A percentile compares a stretch with the other conserved stretches of the same genome.
Conservation (phyloP, 2,113 vertebrate genomes). For the Pachypanchax playfairii region DNA sequence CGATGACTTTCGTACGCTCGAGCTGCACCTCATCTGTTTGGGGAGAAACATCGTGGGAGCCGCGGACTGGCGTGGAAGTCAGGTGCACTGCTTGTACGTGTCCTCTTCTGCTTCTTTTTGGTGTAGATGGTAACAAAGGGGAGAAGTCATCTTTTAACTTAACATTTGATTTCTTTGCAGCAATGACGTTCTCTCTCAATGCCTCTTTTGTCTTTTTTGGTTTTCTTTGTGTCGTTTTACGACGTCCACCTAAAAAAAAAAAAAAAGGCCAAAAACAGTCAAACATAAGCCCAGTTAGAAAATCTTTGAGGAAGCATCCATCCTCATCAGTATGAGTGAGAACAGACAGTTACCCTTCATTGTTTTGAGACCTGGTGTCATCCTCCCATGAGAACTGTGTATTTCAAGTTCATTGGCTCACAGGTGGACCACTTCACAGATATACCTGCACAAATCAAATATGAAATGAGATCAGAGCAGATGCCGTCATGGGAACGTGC, state of each 20-base stretch:
- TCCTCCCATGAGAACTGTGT: slow-evolving; percentile 6
- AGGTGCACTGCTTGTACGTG: neutral
- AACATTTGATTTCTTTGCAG: slow-evolving; percentile 18
- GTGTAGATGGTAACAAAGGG: slow-evolving; percentile 11
- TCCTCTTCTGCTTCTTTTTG: slow-evolving; percentile 20
- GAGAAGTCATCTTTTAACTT: neutral
- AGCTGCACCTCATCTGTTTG: slow-evolving; percentile 1
- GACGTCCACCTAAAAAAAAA: slow-evolving; percentile 30
- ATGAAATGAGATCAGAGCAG: neutral
- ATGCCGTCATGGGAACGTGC: too few relatives aligned
- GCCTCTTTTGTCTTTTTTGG: slow-evolving; percentile 20
- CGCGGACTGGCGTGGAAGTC: slow-evolving; percentile 56
- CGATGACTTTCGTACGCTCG: slow-evolving; percentile 4
- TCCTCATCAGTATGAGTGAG: too few relatives aligned
- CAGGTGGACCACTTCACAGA: neutral
- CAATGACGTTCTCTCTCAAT: neutral
- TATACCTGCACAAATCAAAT: neutral
- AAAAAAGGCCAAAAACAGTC: neutral
- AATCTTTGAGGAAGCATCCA: neutral
- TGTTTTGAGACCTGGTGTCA: slow-evolving; percentile 2
- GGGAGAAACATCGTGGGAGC: neutral
- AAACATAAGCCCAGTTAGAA: neutral
- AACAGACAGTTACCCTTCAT: slow-evolving; percentile 24
- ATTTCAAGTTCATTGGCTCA: slow-evolving; percentile 5
- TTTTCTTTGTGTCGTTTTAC: slow-evolving; percentile 31